Percentiles rank a stretch among this genome's conserved stretches.
Conservation (phyloP, 1,140 invertebrate species). For the Calliphora vicina region DNA sequence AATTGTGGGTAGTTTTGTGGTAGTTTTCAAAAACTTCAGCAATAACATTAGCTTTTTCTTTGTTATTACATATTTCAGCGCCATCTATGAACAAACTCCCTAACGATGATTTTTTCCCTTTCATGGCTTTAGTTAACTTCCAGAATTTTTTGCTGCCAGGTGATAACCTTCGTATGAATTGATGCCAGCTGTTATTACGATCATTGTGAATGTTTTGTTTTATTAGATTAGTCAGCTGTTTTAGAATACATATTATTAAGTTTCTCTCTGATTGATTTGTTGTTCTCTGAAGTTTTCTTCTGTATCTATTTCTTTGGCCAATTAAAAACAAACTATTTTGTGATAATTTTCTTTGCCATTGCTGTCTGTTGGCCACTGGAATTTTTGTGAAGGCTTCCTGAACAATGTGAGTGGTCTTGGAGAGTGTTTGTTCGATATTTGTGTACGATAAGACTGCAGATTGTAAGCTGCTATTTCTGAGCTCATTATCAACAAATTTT, state of each 20-base stretch:
- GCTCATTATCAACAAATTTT: neutral
- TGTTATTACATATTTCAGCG: neutral
- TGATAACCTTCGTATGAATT: neutral
- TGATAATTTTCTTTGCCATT: neutral
- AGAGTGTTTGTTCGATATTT: neutral
- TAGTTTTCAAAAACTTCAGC: neutral
- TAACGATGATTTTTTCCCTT: neutral
- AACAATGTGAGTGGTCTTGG: neutral
- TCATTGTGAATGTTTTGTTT: neutral
- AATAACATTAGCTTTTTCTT: neutral
- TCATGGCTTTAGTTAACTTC: neutral
- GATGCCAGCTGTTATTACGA: neutral
- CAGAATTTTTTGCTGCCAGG: neutral
- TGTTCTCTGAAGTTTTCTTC: neutral
- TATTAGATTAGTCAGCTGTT: neutral
- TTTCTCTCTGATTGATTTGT: neutral
- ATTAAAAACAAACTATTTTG: neutral
- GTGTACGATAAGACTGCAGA: neutral
- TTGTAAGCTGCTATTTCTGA: neutral
- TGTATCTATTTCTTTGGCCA: constrained; percentile 7
- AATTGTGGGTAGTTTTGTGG: neutral
- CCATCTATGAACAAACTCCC: neutral
- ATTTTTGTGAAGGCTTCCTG: neutral
- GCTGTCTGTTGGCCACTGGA: neutral
- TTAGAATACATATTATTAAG: neutral